Evolutionary conservation across 2,797 vertebrate genomes (phyloP).

Genomic region (Intellagama lesueurii): DNA sequence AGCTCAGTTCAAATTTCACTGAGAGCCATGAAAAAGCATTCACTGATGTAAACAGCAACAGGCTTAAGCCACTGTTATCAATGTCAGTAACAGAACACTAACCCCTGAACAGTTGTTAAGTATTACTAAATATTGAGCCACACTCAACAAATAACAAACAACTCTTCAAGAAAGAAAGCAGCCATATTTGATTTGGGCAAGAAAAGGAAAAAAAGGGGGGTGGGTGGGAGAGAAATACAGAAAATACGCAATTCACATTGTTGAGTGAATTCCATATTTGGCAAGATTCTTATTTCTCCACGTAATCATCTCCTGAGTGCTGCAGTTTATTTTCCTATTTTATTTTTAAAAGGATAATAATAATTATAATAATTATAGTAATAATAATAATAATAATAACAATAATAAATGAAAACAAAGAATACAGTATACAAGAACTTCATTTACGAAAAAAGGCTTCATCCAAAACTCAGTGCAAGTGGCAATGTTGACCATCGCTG

Average conservation of each 20-base stretch:
- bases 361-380: slow-evolving; percentile 79
- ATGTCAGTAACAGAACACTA: slow-evolving; percentile 53
- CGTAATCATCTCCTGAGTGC: slow-evolving; percentile 86
- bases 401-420: slow-evolving; percentile 81
- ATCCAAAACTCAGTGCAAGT: slow-evolving; percentile 88
- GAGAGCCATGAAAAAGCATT: slow-evolving; percentile 21
- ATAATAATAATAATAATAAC: slow-evolving; percentile 81
- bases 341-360: slow-evolving; percentile 78
- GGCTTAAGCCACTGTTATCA: background rate
- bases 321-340: slow-evolving; percentile 64
- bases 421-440: slow-evolving; percentile 84
- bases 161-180: slow-evolving; percentile 36
- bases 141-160: background rate
- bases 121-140: slow-evolving; percentile 7
- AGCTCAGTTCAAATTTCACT: slow-evolving; percentile 41
- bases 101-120: slow-evolving; percentile 22
- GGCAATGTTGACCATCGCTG: slow-evolving; percentile 83
- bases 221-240: slow-evolving; percentile 79
- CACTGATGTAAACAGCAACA: slow-evolving; percentile 44
- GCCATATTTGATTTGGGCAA: slow-evolving; percentile 72
- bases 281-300: slow-evolving; percentile 84
- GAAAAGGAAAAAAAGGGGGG: slow-evolving; percentile 73
- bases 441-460: slow-evolving; percentile 84
- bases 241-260: slow-evolving; percentile 80
- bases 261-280: slow-evolving; percentile 85